Conservation (phyloP, 2,113 vertebrate species). For the Eubucco bourcierii region DNA sequence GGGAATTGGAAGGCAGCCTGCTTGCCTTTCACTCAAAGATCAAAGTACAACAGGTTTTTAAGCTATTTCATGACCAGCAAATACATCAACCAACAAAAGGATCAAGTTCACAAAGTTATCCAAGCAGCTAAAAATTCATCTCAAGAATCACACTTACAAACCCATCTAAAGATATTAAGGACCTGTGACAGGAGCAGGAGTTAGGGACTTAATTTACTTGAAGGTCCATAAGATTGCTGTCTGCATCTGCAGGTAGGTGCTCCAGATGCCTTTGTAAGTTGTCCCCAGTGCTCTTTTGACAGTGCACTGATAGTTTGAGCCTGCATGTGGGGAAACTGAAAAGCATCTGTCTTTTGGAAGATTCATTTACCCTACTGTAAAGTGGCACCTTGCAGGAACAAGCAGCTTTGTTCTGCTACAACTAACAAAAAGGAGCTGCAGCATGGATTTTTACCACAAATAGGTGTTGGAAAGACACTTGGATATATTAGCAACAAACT, state of each 20-base stretch:
- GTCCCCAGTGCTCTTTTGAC: not conserved
- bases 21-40: not conserved
- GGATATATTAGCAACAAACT: not conserved
- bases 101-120: not conserved
- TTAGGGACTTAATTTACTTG: not conserved
- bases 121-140: not conserved
- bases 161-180: not conserved
- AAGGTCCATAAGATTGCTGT: not conserved
- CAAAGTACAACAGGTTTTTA: not conserved
- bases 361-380: not conserved
- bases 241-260: not conserved
- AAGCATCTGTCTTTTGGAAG: not conserved
- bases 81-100: not conserved
- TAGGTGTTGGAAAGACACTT: not conserved
- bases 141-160: not conserved
- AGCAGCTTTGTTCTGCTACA: not conserved
- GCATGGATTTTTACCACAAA: not conserved
- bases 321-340: not conserved
- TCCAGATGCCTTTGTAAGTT: fast-evolving
- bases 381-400: not conserved
- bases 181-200: not conserved
- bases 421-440: not conserved
- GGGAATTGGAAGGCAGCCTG: not conserved
- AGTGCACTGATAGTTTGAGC: too few relatives aligned
- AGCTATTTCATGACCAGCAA: not conserved